Base-by-base conservation (phyloP, 64 coral and sea anemone species). In the Pocillopora verrucosa region DNA sequence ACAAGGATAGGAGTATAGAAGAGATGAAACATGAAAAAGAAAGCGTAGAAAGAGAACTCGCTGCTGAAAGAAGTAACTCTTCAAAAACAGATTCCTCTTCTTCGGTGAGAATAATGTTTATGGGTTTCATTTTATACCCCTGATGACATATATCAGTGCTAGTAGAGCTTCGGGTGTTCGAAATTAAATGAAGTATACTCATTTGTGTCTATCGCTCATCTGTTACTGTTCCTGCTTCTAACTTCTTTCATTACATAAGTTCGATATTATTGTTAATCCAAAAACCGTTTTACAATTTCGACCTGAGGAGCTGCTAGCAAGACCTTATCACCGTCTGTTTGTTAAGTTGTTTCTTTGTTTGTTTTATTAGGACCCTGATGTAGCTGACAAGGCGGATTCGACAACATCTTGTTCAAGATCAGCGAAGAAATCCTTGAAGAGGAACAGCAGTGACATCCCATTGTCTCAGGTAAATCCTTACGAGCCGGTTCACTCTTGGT, bases 381-480 rank as follows among this genome's bases (percentile, higher is more conserved):
- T 12, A 20, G 11, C 19, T 6, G 56, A 24, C 4, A 80, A 74
- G 14, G 51, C 78, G 34, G 70, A 60, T 56, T 16, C 13, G 34
- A 60, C 10, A 2, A 22, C 86, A 4, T 60, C 74, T 20, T 11
- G 6, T 4, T 16, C 24, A 20, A 78, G 34, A 68, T 19, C 85
- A 12, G 1, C 37, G 13, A 82, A 25, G 41, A 93, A 67, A 82
- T 11, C 2, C 22, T 37, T 93, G 0, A 93, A 89, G 70, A 83
- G 92, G 35, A 93, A 76, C 19, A 88, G 86, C 11, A 93, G 92
- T 13, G 92, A 93, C 4, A 63, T 93, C 3, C 88, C 86, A 22
- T 37, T 93, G 22, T 86, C 92, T 14, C 86, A 93, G 92, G 92
- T 93, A 89, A 51, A n/a, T 59, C 25, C 58, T 57, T 17, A 73